These are phyloP conservation scores for Clarias fuscus DNA, from an alignment of 2,797 vertebrate species.

Conservation along the genomic window DNA sequence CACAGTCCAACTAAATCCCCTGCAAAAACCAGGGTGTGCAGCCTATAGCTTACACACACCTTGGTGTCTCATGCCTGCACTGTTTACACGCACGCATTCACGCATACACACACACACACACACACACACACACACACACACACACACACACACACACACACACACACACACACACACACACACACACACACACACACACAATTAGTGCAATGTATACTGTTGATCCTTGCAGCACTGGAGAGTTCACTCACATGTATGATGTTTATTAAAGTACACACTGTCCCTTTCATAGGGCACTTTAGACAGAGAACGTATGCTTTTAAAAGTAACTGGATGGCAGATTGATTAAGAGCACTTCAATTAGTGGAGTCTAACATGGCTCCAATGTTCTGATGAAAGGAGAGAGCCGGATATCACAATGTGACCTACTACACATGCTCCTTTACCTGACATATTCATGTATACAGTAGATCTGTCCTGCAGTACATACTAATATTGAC, in stretches of 20 bases:
- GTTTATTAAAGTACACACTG: constrained; percentile 49
- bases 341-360: constrained; percentile 74
- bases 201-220: not conserved
- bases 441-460: not conserved
- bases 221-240: not conserved
- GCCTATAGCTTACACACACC: constrained; percentile 34
- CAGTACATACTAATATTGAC: not conserved
- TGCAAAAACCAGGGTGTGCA: constrained; percentile 45
- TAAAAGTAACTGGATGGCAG: constrained; percentile 64
- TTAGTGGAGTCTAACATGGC: constrained; percentile 67
- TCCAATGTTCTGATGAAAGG: not conserved
- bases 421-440: not conserved
- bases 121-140: constrained; percentile 15
- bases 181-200: constrained; percentile 11
- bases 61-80: constrained; percentile 33
- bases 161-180: constrained; percentile 11
- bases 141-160: constrained; percentile 19
- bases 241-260: constrained; percentile 26
- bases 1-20: constrained; percentile 54
- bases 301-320: constrained; percentile 54
- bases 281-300: constrained; percentile 38
- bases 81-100: constrained; percentile 21
- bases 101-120: not conserved
- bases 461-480: not conserved
- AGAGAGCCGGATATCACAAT: not conserved